Conservation (phyloP, 2,113 vertebrate species). For the Smithornis capensis region DNA sequence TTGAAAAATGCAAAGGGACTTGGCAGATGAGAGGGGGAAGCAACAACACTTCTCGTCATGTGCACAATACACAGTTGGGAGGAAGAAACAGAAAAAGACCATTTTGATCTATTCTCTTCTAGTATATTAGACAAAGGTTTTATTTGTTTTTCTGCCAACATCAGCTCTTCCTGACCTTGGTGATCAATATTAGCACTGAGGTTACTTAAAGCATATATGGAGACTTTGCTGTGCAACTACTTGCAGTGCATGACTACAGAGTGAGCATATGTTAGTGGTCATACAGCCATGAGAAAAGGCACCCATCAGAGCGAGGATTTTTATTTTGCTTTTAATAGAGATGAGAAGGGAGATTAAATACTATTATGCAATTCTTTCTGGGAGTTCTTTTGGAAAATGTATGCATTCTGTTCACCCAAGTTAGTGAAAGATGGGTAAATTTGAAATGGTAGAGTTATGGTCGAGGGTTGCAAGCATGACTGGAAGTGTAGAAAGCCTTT, state of each 20-base stretch:
- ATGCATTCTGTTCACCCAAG: neutral
- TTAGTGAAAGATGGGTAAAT: neutral
- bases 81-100: neutral
- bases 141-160: neutral
- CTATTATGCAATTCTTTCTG: neutral
- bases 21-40: neutral
- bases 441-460: neutral
- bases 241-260: neutral
- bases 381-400: neutral
- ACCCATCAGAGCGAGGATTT: neutral
- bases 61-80: neutral
- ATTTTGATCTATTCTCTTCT: neutral
- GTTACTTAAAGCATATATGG: neutral
- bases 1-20: neutral
- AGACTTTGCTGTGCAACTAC: neutral
- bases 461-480: neutral
- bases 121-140: too few species aligned
- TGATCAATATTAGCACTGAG: neutral
- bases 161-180: neutral
- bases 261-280: neutral
- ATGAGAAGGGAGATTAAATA: neutral
- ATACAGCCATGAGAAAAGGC: neutral
- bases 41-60: neutral
- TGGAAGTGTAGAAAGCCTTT: conserved; percentile 12
- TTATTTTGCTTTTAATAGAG: neutral